Percentiles rank a stretch among this genome's conserved stretches.
Conservation (phyloP, 2,113 vertebrate species). For the Ia io region DNA sequence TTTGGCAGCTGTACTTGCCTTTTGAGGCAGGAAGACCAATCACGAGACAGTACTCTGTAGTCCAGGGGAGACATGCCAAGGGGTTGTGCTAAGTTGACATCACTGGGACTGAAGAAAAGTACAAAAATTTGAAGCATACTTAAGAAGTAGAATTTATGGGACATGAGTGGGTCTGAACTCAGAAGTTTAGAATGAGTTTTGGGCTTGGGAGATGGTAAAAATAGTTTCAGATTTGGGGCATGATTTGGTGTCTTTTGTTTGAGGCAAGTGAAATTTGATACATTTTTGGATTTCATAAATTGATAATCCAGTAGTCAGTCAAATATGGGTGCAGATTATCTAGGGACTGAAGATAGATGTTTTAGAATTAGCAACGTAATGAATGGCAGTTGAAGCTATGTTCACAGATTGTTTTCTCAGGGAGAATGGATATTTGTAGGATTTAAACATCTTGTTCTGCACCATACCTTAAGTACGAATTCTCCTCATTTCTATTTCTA, state of each 20-base stretch:
- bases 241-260: neutral
- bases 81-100: neutral
- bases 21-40: neutral
- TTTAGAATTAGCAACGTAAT: neutral
- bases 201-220: neutral
- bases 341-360: neutral
- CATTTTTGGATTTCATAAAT: neutral
- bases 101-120: neutral
- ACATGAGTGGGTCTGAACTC: neutral
- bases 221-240: neutral
- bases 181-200: neutral
- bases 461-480: neutral
- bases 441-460: neutral
- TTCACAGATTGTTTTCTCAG: neutral
- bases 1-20: neutral
- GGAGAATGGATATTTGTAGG: neutral
- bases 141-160: neutral
- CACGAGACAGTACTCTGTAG: neutral
- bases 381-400: neutral
- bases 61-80: neutral
- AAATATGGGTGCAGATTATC: neutral
- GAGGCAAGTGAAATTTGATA: neutral
- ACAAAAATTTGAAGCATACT: neutral
- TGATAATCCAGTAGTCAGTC: neutral
- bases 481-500: neutral